A percentile compares a stretch with the other conserved stretches of the same genome.
Evolutionary conservation across 2,888 invertebrate genomes (phyloP).

Genomic region (Hartigia nigra): DNA sequence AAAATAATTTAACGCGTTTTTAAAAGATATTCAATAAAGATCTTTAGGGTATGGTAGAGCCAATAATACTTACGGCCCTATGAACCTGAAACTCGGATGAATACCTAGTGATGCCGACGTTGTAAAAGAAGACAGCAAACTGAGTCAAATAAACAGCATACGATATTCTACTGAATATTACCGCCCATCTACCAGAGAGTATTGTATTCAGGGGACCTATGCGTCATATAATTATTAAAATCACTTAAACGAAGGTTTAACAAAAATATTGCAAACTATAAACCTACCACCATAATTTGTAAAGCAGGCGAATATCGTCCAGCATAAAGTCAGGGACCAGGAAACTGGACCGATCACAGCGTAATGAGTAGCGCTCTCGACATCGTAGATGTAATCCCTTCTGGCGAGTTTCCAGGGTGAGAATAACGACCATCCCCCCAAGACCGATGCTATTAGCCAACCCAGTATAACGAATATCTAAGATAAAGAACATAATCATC

Average conservation of each 20-base stretch:
- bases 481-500: conserved; percentile 14
- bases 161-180: conserved; percentile 74
- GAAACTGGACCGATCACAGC: conserved; percentile 75
- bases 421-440: conserved; percentile 71
- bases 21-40: not conserved
- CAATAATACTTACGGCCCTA: conserved; percentile 68
- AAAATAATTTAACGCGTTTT: conserved; percentile 42
- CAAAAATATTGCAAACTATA: not conserved
- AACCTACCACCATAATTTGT: conserved; percentile 68
- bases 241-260: not conserved
- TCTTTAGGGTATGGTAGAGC: not conserved
- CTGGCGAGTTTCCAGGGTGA: conserved; percentile 72
- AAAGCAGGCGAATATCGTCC: conserved; percentile 75
- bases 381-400: conserved; percentile 72
- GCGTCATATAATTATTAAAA: conserved; percentile 17
- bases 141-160: conserved; percentile 76
- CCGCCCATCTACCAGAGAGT: conserved; percentile 70
- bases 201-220: conserved; percentile 68
- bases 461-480: conserved; percentile 69
- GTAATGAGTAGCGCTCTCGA: conserved; percentile 73
- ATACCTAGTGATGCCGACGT: conserved; percentile 72
- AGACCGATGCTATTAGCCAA: conserved; percentile 68
- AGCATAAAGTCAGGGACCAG: conserved; percentile 71
- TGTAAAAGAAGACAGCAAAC: conserved; percentile 75
- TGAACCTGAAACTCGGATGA: conserved; percentile 71